Evolutionary conservation across 2,113 vertebrate genomes (phyloP).

Genomic region (Gambusia affinis): DNA sequence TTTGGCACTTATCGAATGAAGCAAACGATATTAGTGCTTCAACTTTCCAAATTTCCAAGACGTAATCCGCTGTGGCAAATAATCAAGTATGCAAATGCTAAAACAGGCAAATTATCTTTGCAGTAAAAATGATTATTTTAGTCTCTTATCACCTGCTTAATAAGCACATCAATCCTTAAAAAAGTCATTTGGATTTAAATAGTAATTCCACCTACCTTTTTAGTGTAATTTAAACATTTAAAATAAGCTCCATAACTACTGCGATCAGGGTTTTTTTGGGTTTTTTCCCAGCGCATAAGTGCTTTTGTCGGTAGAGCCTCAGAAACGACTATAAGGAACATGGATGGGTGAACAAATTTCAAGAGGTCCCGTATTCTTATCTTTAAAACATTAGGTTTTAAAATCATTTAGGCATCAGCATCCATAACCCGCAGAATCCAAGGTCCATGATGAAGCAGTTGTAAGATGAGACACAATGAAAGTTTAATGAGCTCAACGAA

Average conservation of each 20-base stretch:
- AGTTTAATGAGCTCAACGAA: conserved; percentile 52
- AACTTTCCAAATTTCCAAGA: background rate
- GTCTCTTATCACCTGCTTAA: background rate
- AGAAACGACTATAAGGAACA: background rate
- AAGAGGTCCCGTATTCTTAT: background rate
- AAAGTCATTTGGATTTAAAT: conserved; percentile 1
- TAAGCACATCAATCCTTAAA: background rate
- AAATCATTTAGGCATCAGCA: conserved; percentile 4
- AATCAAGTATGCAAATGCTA: conserved; percentile 8
- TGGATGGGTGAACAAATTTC: background rate
- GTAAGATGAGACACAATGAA: conserved; percentile 48
- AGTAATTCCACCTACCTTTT: conserved; percentile 6
- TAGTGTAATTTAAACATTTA: conserved; percentile 11
- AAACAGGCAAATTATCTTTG: background rate
- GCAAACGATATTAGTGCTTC: conserved; percentile 14
- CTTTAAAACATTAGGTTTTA: conserved; percentile 17
- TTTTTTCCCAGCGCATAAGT: background rate
- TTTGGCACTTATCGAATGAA: conserved; percentile 22
- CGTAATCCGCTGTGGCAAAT: background rate
- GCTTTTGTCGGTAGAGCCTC: background rate
- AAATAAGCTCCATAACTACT: background rate
- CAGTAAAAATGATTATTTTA: background rate
- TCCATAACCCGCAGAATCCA: conserved; percentile 5
- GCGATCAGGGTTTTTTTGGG: background rate
- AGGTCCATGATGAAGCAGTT: conserved; percentile 20